Conservation (phyloP, 2,888 invertebrate genomes). For the Scaeva pyrastri region DNA sequence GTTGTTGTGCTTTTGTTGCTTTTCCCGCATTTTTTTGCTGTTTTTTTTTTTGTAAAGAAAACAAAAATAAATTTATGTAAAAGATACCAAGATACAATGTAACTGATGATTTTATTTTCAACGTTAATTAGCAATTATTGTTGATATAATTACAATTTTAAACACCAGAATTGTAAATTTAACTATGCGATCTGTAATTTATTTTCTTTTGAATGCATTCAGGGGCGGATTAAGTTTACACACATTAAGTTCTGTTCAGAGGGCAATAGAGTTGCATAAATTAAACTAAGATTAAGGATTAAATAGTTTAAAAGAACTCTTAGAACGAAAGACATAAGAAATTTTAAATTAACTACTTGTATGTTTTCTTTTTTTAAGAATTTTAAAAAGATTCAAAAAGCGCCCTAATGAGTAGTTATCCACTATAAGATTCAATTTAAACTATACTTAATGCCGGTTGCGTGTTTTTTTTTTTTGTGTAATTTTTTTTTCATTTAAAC, state of each 20-base stretch:
- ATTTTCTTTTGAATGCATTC: background rate
- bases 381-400: too few relatives aligned
- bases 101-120: constrained; percentile 27
- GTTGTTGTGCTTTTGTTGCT: background rate
- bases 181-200: background rate
- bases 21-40: constrained; percentile 17
- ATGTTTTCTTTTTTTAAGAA: too few relatives aligned
- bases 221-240: background rate
- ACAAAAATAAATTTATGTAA: too few relatives aligned
- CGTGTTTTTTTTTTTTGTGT: background rate
- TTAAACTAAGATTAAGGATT: too few relatives aligned
- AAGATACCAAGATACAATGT: background rate
- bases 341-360: too few relatives aligned
- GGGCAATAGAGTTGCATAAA: too few relatives aligned
- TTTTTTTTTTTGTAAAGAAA: too few relatives aligned
- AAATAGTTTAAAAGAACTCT: too few relatives aligned
- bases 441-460: background rate
- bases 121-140: constrained; percentile 51
- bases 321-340: too few relatives aligned
- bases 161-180: constrained; percentile 22
- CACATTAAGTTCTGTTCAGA: too few relatives aligned
- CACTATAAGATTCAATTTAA: background rate
- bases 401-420: background rate
- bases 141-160: constrained; percentile 26
- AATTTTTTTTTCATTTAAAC: background rate